A percentile compares a stretch with the other conserved stretches of the same genome.
phyloP scores from a whole-genome alignment of 2,888 invertebrate genomes.

The Leptodirus hochenwartii region DNA sequence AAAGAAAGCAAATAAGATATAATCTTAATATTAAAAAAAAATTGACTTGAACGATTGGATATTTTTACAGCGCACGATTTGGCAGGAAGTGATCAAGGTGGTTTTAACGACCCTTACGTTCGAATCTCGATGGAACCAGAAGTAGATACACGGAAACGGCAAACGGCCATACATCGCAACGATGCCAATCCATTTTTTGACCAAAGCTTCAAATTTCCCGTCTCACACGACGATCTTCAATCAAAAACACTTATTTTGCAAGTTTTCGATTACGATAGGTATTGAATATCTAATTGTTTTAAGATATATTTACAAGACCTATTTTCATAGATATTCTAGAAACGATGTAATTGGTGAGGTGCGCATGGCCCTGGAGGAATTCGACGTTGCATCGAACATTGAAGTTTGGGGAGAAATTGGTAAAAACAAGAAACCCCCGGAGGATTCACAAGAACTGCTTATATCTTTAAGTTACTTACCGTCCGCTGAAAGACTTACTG shows the following conservation, averaged over 20 bases:
- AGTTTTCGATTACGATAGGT: conserved; percentile 49
- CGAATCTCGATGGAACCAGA: conserved; percentile 62
- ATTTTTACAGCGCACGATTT: conserved; percentile 63
- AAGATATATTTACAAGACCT: conserved; percentile 28
- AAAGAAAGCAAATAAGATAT: no score
- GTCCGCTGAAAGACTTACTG: conserved; percentile 70
- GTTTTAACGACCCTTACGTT: conserved; percentile 82
- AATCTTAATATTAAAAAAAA: no score
- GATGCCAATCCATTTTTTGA: conserved; percentile 78
- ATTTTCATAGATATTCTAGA: conserved; percentile 57
- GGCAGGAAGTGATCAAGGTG: conserved; percentile 67
- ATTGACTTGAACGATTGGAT: no score
- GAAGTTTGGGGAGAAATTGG: conserved; percentile 82
- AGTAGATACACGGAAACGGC: conserved; percentile 68
- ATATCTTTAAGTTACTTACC: conserved; percentile 76
- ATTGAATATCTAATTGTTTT: background rate
- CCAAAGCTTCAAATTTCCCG: conserved; percentile 84
- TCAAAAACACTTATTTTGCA: conserved; percentile 62
- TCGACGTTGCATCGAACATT: conserved; percentile 57
- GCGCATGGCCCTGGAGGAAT: conserved; percentile 54
- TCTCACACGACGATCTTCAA: conserved; percentile 70
- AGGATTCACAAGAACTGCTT: conserved; percentile 65
- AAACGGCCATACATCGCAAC: conserved; percentile 68
- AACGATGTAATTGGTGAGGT: conserved; percentile 77
- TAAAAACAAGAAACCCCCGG: conserved; percentile 62